Percentiles rank a stretch among this genome's conserved stretches.
Evolutionary conservation across 2,888 invertebrate genomes (phyloP).

Genomic region (Rambutsinella grinnellia): DNA sequence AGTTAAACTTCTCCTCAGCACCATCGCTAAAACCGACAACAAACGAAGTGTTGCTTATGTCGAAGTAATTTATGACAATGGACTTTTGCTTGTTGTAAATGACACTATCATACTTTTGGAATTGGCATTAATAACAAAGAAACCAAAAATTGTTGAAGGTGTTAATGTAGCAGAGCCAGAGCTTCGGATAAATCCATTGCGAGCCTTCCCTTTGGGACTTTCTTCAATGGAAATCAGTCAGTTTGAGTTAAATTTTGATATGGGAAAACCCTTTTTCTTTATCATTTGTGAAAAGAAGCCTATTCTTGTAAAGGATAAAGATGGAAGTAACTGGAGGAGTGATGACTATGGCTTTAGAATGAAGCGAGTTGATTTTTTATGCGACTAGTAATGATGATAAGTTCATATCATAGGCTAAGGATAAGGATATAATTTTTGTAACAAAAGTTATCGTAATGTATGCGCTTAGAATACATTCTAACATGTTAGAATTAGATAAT

Average conservation of each 20-base stretch:
- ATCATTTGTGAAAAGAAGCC: conserved; percentile 12
- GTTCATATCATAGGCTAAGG: background rate
- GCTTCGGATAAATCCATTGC: background rate
- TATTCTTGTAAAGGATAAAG: background rate
- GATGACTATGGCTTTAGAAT: conserved; percentile 4
- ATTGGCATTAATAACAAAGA: background rate
- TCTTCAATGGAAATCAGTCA: background rate
- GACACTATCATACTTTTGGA: conserved; percentile 6
- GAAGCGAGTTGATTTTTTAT: conserved; percentile 2
- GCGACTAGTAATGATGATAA: background rate
- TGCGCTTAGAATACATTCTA: too few relatives aligned
- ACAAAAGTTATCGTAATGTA: too few relatives aligned
- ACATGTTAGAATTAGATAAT: too few relatives aligned
- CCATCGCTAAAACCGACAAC: background rate
- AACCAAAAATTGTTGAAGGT: background rate
- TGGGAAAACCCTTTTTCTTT: conserved; percentile 3
- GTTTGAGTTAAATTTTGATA: conserved; percentile 9
- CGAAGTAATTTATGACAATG: conserved; percentile 10
- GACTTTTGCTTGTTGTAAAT: conserved; percentile 3
- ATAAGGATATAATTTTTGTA: too few relatives aligned
- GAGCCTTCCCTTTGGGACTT: conserved; percentile 1
- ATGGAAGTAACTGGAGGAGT: background rate
- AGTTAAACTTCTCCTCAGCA: background rate
- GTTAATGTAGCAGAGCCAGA: conserved; percentile 3
- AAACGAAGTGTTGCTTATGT: background rate